Conservation (phyloP, 2,113 vertebrate genomes). For the Notarius quadriscutis region DNA sequence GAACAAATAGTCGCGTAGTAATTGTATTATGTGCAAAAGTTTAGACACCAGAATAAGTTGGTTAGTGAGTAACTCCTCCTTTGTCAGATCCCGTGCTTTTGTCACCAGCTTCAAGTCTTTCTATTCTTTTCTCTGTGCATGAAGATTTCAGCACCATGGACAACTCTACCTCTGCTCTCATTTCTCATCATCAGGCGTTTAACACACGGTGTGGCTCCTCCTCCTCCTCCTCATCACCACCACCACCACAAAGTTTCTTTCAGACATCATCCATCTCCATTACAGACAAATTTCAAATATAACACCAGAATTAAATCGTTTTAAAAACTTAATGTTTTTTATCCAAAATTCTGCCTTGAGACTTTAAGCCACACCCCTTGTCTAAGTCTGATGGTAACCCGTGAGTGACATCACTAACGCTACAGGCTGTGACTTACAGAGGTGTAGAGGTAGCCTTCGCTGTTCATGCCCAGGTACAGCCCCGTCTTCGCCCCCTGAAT, state of each 20-base stretch:
- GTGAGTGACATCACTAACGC: neutral
- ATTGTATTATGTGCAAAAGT: neutral
- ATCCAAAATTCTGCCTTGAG: neutral
- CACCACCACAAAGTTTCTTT: neutral
- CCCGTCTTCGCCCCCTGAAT: constrained; percentile 97
- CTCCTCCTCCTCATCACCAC: neutral
- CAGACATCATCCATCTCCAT: neutral
- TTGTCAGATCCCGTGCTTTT: neutral
- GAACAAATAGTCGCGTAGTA: neutral
- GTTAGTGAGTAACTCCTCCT: neutral
- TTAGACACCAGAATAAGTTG: neutral
- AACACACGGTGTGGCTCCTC: neutral
- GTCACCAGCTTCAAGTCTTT: neutral
- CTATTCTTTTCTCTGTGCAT: neutral
- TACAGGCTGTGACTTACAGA: constrained; percentile 66
- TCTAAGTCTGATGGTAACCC: neutral
- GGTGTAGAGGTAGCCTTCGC: constrained; percentile 92
- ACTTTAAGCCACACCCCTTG: neutral
- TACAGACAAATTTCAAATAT: neutral
- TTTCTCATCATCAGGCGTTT: neutral
- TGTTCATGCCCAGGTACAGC: constrained; percentile 95
- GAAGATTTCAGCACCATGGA: constrained; percentile 43
- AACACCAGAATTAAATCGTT: neutral
- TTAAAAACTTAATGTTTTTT: neutral
- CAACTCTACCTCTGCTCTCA: neutral